Evolutionary conservation across 1,140 invertebrate genomes (phyloP).

Genomic region (Ips nitidus): DNA sequence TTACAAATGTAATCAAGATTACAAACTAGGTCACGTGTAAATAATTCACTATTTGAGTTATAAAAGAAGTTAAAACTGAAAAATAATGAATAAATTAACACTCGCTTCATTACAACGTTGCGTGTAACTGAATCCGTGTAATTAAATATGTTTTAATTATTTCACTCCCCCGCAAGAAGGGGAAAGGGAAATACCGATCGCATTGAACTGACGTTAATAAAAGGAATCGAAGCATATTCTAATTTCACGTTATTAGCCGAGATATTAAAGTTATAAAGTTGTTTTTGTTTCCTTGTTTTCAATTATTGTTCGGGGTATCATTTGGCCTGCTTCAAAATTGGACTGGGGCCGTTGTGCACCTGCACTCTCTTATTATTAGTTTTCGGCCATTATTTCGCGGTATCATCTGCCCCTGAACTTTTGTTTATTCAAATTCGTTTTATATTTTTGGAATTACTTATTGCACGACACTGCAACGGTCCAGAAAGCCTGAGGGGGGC

Average conservation of each 20-base stretch:
- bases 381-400: not conserved
- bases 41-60: no score
- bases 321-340: conserved; percentile 1
- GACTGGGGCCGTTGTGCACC: not conserved
- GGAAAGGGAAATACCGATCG: not conserved
- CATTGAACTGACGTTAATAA: not conserved
- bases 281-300: conserved; percentile 9
- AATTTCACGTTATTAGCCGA: conserved; percentile 8
- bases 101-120: not conserved
- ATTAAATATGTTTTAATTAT: conserved; percentile 18
- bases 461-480: conserved; percentile 1
- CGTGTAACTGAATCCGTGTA: conserved; percentile 10
- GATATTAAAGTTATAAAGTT: conserved; percentile 15
- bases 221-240: conserved; percentile 6
- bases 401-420: not conserved
- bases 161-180: not conserved
- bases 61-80: no score
- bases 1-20: no score
- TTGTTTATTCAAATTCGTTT: not conserved
- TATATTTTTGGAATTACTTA: not conserved
- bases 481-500: not conserved
- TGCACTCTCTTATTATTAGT: conserved; percentile 2
- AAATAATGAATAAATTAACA: no score
- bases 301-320: not conserved
- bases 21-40: no score